These are phyloP conservation scores for Drosophila lowei DNA, from an alignment of 1,140 invertebrate species.

Conservation along the genomic window DNA sequence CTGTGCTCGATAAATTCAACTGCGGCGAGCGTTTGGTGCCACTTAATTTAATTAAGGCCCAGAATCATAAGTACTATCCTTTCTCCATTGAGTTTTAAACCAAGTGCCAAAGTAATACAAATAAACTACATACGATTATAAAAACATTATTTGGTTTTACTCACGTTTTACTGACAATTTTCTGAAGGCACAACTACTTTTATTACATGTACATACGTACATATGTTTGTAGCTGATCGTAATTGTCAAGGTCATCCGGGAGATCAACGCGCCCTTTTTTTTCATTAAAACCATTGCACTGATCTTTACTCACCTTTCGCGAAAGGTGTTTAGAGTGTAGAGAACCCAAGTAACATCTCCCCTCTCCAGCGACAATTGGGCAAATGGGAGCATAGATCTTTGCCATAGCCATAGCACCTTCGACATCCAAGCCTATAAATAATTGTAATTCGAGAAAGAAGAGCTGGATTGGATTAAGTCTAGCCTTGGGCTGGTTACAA, in stretches of 20 bases:
- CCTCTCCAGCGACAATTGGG: neutral
- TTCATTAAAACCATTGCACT: slow-evolving; percentile 1
- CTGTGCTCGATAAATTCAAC: slow-evolving; percentile 86
- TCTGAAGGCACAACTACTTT: neutral
- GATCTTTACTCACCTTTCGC: neutral
- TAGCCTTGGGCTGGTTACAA: too few species aligned
- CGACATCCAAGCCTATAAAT: neutral
- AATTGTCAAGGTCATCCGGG: slow-evolving; percentile 9
- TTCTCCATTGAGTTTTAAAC: slow-evolving; percentile 85
- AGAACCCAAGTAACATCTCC: slow-evolving; percentile 1
- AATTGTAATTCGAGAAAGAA: too few species aligned
- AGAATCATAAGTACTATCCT: slow-evolving; percentile 86
- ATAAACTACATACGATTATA: neutral
- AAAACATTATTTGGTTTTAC: slow-evolving; percentile 1
- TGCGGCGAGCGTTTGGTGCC: slow-evolving; percentile 85
- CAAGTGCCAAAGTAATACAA: neutral
- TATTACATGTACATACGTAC: too few species aligned
- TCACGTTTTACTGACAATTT: slow-evolving; percentile 9
- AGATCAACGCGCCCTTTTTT: neutral
- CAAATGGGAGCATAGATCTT: slow-evolving; percentile 27
- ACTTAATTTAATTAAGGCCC: slow-evolving; percentile 73
- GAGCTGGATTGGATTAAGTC: too few species aligned
- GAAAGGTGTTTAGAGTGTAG: neutral
- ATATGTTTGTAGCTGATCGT: neutral
- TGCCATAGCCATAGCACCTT: slow-evolving; percentile 13